Evolutionary conservation across 2,113 vertebrate species (phyloP).

Genomic region (Aptenodytes forsteri): DNA sequence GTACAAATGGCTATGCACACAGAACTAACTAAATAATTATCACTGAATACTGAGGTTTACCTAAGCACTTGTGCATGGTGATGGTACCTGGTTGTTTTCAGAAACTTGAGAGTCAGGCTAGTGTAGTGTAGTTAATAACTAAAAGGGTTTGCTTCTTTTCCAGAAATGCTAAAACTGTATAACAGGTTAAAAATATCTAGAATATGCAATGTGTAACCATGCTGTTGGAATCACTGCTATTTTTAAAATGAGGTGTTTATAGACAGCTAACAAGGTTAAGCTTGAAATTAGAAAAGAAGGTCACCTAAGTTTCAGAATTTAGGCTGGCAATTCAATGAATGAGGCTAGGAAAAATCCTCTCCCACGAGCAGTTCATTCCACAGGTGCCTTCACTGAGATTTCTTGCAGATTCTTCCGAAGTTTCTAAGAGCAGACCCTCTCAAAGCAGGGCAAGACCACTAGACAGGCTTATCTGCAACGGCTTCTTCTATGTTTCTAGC

Average conservation of each 20-base stretch:
- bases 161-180: not conserved
- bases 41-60: not conserved
- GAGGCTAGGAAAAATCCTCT: not conserved
- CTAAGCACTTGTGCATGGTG: not conserved
- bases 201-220: not conserved
- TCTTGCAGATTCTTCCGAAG: not conserved
- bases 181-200: not conserved
- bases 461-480: not conserved
- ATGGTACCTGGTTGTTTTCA: not conserved
- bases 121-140: not conserved
- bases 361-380: not conserved
- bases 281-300: not conserved
- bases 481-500: not conserved
- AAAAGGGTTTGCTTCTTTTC: not conserved
- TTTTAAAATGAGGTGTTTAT: not conserved
- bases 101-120: not conserved
- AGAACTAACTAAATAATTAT: conserved; percentile 8
- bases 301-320: not conserved
- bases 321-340: not conserved
- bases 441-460: not conserved
- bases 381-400: not conserved
- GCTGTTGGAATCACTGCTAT: not conserved
- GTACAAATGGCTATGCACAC: not conserved
- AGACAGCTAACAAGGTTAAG: not conserved
- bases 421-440: not conserved